Base-by-base conservation (phyloP, 2,113 vertebrate genomes). In the Ictalurus punctatus region DNA sequence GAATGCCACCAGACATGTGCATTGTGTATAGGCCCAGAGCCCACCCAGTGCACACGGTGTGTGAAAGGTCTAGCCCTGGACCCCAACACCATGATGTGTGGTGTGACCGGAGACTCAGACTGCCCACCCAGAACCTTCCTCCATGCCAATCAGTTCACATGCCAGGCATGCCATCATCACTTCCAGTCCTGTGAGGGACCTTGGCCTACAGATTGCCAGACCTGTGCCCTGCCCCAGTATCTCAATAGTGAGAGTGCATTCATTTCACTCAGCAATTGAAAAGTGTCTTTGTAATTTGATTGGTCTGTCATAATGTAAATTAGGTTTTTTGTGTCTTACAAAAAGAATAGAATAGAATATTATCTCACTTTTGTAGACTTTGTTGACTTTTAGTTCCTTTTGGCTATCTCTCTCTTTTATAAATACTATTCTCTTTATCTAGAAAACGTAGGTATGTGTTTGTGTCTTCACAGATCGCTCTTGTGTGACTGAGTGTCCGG, bases 1-100 rank as follows among this genome's bases (percentile, higher is more conserved):
- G 95, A 96, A 79, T 96, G 96, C 84, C 95, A 96, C 89, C 95
- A 92, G 91, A 96, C 96, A 0, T 96, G 96, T 65, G 79, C 91
- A 4, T 94, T 89, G 79, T 96, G 96, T 92, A 91, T 86, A 0
- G 95, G 96, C 10, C 91, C 96, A 0, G 93, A 94, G 0, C 88
- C 95, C 74, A 95, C 94, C 90, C 95, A 96, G 89, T 97, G 96
- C 89, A 93, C 90, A 6, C 93, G 95, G 89, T 97, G 96, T 13
- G 92, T 95, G 88, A 94, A 89, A 52, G 94, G 93, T 21, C 92
- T 95, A 0, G 94, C 93, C 34, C 89, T 96, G 91, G 95, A 96
- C 90, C 93, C 95, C 37, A 94, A 94, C 89, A 95, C 92, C 3
- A 56, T 96, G 88, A 84, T 95, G 90, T 96, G 95, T 67, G 95